A percentile compares a stretch with the other conserved stretches of the same genome.
Evolutionary conservation across 2,888 invertebrate species (phyloP).

Genomic region (Ephialtes manifestator): DNA sequence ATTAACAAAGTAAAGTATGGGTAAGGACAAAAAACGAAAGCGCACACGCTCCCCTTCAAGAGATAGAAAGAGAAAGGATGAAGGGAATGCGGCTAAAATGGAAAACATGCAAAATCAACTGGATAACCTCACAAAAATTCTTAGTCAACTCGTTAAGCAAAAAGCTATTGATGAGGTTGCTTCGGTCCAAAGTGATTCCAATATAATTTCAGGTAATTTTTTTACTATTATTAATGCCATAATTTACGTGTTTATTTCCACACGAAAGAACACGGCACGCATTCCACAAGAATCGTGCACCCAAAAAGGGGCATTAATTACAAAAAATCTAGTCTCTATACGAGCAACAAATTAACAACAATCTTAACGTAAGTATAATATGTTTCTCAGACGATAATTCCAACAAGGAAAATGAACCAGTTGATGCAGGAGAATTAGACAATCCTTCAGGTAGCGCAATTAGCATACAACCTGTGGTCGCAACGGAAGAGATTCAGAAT

Average conservation of each 20-base stretch:
- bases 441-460: background rate
- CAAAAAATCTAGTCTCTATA: background rate
- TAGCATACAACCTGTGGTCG: too few species aligned
- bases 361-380: background rate
- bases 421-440: background rate
- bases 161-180: background rate
- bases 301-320: background rate
- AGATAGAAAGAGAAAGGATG: background rate
- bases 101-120: conserved; percentile 28
- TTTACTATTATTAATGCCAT: background rate
- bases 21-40: conserved; percentile 9
- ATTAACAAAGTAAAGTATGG: background rate
- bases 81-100: background rate
- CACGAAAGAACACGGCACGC: background rate
- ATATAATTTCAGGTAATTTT: background rate
- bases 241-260: background rate
- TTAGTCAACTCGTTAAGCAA: conserved; percentile 9
- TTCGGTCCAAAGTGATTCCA: background rate
- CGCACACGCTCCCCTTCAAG: conserved; percentile 26
- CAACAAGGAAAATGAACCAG: conserved; percentile 8
- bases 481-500: too few species aligned
- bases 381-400: background rate
- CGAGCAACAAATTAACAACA: background rate
- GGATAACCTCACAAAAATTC: conserved; percentile 4
- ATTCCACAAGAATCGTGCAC: conserved; percentile 9